These are phyloP conservation scores for Adelognathus sp. DNA, from an alignment of 2,888 invertebrate genomes.

Conservation along the genomic window DNA sequence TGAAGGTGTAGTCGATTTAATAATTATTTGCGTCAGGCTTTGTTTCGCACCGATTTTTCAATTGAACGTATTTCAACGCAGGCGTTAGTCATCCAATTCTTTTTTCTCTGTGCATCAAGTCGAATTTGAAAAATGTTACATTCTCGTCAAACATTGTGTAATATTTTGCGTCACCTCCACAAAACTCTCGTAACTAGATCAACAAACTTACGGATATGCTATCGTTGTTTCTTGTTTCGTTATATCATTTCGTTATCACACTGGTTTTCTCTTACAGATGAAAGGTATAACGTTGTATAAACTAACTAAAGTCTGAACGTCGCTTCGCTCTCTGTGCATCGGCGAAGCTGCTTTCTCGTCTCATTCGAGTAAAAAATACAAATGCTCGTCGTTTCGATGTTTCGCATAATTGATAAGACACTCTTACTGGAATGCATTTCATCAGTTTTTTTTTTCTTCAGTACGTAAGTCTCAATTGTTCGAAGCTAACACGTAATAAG, in stretches of 20 bases:
- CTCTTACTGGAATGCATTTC: conserved; percentile 66
- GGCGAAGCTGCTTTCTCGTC: background rate
- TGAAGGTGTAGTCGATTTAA: too few relatives aligned
- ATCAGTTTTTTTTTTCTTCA: too few relatives aligned
- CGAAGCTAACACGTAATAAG: conserved; percentile 71
- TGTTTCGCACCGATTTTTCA: too few relatives aligned
- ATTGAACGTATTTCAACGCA: too few relatives aligned
- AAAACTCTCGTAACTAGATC: conserved; percentile 11
- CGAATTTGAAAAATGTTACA: too few relatives aligned
- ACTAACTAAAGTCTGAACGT: conserved; percentile 28
- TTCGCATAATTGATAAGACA: conserved; percentile 59
- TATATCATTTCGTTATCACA: conserved; percentile 54
- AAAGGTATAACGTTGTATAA: conserved; percentile 52
- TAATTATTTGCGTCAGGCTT: too few relatives aligned
- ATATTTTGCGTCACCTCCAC: background rate
- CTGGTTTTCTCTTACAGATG: conserved; percentile 56
- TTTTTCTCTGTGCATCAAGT: too few relatives aligned
- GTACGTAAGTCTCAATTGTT: conserved; percentile 63
- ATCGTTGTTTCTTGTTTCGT: conserved; percentile 30
- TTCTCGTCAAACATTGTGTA: too few relatives aligned
- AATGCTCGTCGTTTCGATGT: conserved; percentile 11
- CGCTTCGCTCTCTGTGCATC: background rate
- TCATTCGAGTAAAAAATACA: conserved; percentile 5
- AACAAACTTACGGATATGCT: conserved; percentile 40
- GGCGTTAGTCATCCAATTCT: too few relatives aligned